These are phyloP conservation scores for Melanostoma mellinum DNA, from an alignment of 2,888 invertebrate genomes.

Conservation along the genomic window DNA sequence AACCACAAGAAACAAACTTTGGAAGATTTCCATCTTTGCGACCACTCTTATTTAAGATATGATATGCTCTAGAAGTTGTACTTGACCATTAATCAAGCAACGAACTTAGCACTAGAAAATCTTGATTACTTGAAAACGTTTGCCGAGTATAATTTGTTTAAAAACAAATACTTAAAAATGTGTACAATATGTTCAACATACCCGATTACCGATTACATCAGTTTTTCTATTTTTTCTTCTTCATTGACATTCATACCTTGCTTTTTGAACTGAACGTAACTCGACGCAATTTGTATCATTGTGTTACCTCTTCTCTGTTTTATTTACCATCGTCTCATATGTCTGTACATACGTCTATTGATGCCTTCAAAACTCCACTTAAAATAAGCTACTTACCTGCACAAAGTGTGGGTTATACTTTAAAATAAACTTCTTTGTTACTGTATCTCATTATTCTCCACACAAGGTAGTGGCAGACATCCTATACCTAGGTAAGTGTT, in stretches of 20 bases:
- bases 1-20: no score
- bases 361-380: constrained; percentile 17
- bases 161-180: constrained; percentile 1
- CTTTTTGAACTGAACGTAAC: neutral
- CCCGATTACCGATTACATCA: neutral
- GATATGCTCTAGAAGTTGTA: no score
- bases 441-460: constrained; percentile 31
- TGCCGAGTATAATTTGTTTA: constrained; percentile 18
- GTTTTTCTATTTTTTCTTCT: neutral
- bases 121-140: constrained; percentile 2
- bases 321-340: constrained; percentile 18
- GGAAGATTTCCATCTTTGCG: no score
- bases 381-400: neutral
- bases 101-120: constrained; percentile 7
- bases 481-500: constrained; percentile 9
- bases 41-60: no score
- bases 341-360: neutral
- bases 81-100: constrained; percentile 26
- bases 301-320: neutral
- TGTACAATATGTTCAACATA: constrained; percentile 5
- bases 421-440: constrained; percentile 43
- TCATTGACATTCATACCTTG: constrained; percentile 36
- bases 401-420: constrained; percentile 52
- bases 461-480: constrained; percentile 26
- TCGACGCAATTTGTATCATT: neutral